Evolutionary conservation across 30 jellyfish, hydroid and myxozoan genomes (phyloP).

Genomic region (Aurelia aurita): DNA sequence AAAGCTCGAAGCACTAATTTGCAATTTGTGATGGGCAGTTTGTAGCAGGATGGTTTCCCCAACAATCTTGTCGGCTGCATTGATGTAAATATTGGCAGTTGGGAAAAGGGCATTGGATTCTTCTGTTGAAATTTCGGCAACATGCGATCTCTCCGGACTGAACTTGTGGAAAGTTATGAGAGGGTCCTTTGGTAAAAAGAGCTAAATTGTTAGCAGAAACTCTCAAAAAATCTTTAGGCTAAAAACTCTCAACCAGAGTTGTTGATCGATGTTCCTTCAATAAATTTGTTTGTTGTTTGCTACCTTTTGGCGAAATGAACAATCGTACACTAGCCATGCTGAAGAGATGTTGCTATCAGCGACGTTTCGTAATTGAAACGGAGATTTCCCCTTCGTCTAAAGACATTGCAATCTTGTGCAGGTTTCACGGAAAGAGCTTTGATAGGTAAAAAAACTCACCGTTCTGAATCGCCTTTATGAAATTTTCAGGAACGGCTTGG

Average conservation of each 20-base stretch:
- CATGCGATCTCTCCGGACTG: neutral
- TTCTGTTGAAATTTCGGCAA: neutral
- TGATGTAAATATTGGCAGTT: neutral
- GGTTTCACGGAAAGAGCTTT: neutral
- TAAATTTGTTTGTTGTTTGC: neutral
- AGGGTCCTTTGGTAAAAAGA: conserved; percentile 2
- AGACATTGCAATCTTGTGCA: neutral
- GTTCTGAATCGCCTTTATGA: neutral
- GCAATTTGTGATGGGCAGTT: too few relatives aligned
- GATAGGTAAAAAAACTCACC: neutral
- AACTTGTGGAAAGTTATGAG: neutral
- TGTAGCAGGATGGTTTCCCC: neutral
- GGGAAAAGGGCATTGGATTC: neutral
- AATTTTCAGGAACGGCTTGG: neutral
- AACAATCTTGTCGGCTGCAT: neutral
- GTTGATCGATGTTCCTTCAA: neutral
- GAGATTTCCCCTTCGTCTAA: neutral
- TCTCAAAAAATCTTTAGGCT: too few relatives aligned
- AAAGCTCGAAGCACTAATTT: too few relatives aligned
- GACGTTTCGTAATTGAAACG: neutral
- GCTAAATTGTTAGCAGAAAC: too few relatives aligned
- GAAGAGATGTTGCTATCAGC: neutral
- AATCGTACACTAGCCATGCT: neutral
- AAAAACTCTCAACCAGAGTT: neutral
- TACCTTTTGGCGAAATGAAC: neutral